Percentiles rank a stretch among this genome's conserved stretches.
Evolutionary conservation across 1,140 invertebrate genomes (phyloP).

Genomic region (Telenomus remus): DNA sequence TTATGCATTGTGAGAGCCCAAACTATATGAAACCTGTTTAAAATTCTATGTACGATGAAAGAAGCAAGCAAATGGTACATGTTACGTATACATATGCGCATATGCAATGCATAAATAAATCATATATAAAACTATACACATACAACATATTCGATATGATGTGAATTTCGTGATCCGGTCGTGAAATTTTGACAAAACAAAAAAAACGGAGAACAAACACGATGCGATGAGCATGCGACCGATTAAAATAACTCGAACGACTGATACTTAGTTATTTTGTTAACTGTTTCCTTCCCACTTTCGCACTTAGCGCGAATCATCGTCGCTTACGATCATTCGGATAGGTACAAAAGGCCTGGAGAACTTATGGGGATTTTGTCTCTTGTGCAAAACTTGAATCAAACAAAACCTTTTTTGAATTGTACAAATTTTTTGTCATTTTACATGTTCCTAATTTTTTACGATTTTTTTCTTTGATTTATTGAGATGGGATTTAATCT

Average conservation of each 20-base stretch:
- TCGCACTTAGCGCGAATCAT: slow-evolving; percentile 54
- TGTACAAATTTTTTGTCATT: no score
- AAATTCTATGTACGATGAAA: slow-evolving; percentile 60
- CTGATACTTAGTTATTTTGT: slow-evolving; percentile 64
- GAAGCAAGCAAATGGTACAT: slow-evolving; percentile 47
- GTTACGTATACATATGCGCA: slow-evolving; percentile 53
- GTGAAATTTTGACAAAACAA: no score
- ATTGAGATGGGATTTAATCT: no score
- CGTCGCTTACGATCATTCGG: slow-evolving; percentile 53
- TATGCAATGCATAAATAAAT: slow-evolving; percentile 53
- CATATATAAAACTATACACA: slow-evolving; percentile 48
- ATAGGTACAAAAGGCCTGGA: slow-evolving; percentile 28
- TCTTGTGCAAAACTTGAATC: no score
- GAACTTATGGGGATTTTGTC: slow-evolving; percentile 22
- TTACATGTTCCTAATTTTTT: no score
- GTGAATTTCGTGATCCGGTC: slow-evolving; percentile 54
- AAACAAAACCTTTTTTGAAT: no score
- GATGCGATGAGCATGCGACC: slow-evolving; percentile 34
- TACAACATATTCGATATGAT: slow-evolving; percentile 60
- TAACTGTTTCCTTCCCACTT: slow-evolving; percentile 57
- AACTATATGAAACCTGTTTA: slow-evolving; percentile 53
- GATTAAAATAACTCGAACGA: slow-evolving; percentile 60
- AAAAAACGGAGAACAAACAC: slow-evolving; percentile 35
- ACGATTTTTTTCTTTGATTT: no score
- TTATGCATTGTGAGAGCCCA: slow-evolving; percentile 55